Evolutionary conservation across 2,113 vertebrate genomes (phyloP), one percentile per base, ranked within the genome.

Genomic region (Chaenogobius annularis): DNA sequence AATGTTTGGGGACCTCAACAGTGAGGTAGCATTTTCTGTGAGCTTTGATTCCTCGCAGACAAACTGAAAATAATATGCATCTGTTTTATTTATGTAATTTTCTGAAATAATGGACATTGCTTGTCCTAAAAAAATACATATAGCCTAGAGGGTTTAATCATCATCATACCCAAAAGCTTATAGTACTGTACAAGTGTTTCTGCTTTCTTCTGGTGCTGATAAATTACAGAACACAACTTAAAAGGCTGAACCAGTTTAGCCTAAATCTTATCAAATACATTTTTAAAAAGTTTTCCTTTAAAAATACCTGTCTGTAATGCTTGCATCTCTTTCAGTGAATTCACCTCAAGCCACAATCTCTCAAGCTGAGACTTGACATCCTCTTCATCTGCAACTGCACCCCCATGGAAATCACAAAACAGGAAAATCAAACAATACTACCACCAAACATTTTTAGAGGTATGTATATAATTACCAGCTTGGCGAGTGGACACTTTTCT

Each of bases 281-380:
- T 55, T 55, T 2, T 52, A 17, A n/a, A 19, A 52, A 8, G 1
- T 3, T 55, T 55, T 9, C 11, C 17, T 44, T 13, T 68, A 12
- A 26, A 14, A 17, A 48, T 89, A 99, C 98, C 97, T 95, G 96
- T 97, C 87, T 99, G 98, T 68, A 99, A 87, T 1, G 97, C 97
- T 87, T 97, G 96, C 77, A 96, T 96, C 90, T 99, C 96, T 85
- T 99, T 98, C 87, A 99, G 87, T n/a, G 94, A 95, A 43, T 98
- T 98, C 77, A 99, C 95, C 92, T 99, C 97, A 79, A 90, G 92
- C 97, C 97, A 99, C 75, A 99, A 59, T 87, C 94, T 97, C 77
- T 95, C 93, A 72, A 99, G 92, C 90, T 99, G 96, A 31, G 90
- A 91, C 89, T 91, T 96, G 72, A 97, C 83, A 76, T 97, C 94